Conservation (phyloP, 2,113 vertebrate genomes). For the Micromys minutus region DNA sequence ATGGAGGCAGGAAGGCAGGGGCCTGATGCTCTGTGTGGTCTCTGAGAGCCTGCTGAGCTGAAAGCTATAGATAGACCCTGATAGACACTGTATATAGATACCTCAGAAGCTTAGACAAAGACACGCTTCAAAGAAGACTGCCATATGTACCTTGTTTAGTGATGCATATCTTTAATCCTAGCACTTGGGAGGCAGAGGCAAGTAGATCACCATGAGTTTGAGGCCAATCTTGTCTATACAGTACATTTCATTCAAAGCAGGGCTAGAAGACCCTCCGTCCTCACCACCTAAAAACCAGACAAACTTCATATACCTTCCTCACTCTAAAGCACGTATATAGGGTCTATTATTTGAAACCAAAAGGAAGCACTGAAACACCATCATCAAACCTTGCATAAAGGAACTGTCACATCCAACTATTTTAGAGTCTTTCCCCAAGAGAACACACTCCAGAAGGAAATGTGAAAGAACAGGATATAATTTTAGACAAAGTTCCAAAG, state of each 20-base stretch:
- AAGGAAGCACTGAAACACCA: constrained; percentile 33
- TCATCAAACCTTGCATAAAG: constrained; percentile 37
- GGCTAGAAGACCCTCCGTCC: background rate
- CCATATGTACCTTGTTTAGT: too few relatives aligned
- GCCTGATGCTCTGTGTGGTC: background rate
- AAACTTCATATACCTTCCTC: background rate
- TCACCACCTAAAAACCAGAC: background rate
- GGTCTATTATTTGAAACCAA: background rate
- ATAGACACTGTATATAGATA: background rate
- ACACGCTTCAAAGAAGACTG: background rate
- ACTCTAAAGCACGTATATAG: background rate
- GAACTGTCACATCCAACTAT: background rate
- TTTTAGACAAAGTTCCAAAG: constrained; percentile 59
- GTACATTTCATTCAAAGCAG: background rate
- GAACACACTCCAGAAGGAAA: constrained; percentile 29
- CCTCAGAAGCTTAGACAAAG: background rate
- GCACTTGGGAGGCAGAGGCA: background rate
- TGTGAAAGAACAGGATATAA: constrained; percentile 27
- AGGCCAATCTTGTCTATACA: background rate
- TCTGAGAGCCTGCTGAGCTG: background rate
- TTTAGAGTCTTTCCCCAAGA: background rate
- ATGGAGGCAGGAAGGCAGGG: background rate
- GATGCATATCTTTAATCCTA: background rate
- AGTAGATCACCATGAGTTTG: background rate
- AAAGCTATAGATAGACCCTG: background rate